Evolutionary conservation across 2,888 invertebrate species (phyloP), one percentile per base, ranked within the genome.

Genomic region (Drosophila yooni): DNA sequence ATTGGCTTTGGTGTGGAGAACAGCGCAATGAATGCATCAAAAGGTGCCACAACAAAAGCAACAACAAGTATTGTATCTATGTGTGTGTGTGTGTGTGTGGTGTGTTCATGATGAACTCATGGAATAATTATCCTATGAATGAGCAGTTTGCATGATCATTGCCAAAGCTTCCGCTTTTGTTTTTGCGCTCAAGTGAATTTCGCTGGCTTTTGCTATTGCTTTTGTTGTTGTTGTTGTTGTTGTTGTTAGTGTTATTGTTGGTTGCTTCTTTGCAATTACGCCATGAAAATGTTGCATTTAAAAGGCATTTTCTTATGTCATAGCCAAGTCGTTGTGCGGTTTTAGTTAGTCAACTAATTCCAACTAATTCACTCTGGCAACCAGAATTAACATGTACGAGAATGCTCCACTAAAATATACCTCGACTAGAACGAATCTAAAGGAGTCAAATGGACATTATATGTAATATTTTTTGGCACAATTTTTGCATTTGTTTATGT

Each of bases 101-200:
- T 72, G 40, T 76, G 70, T 58, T 76, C 62, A 61, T 73, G 77
- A 84, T 87, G 88, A 86, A 83, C 90, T 88, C 89, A 91, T 91
- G 89, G 89, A 91, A 89, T 89, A 90, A 91, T 91, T 91, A 91
- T 90, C 81, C 89, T 87, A 87, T 89, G 91, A 90, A 85, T 88
- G 86, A 90, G 88, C 89, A 84, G 86, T 88, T 91, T 91, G 88
- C 90, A 91, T 89, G 91, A 82, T 86, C 89, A 86, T 85, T 87
- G 84, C 86, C 88, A 82, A 79, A 88, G 90, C 91, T 90, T 90
- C 91, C 89, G 89, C 89, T 91, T 88, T 91, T 83, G 89, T 87
- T 89, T 88, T 81, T 81, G 74, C 72, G 76, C 70, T 83, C 70
- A 82, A 76, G 66, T 82, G 74, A 81, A 78, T 81, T 81, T 82